These are phyloP conservation scores for Drosophila ezoana DNA, from an alignment of 2,888 invertebrate genomes.

Conservation along the genomic window DNA sequence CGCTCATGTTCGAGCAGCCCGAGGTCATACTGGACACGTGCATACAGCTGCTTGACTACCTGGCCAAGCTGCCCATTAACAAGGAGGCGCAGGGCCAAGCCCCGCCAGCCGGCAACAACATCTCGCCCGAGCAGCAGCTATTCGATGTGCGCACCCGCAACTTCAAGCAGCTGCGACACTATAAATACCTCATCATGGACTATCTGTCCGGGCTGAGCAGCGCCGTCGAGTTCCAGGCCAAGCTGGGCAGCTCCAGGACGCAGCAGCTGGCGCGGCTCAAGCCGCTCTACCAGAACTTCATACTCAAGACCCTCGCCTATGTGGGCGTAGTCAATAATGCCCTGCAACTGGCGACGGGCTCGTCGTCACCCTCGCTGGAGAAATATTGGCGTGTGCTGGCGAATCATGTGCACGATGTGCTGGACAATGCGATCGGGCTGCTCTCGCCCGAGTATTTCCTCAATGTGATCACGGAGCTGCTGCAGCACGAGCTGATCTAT, in stretches of 20 bases:
- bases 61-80: slow-evolving; percentile 89
- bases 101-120: background rate
- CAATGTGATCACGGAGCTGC: slow-evolving; percentile 90
- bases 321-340: slow-evolving; percentile 89
- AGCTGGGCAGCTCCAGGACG: slow-evolving; percentile 87
- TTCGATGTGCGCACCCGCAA: slow-evolving; percentile 89
- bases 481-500: slow-evolving; percentile 89
- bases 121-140: slow-evolving; percentile 80
- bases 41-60: slow-evolving; percentile 88
- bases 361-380: slow-evolving; percentile 85
- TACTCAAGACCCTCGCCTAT: slow-evolving; percentile 89
- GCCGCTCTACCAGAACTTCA: slow-evolving; percentile 88
- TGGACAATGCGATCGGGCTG: slow-evolving; percentile 92
- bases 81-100: slow-evolving; percentile 81
- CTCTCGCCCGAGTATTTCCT: slow-evolving; percentile 93
- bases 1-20: slow-evolving; percentile 88
- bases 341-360: slow-evolving; percentile 85
- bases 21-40: slow-evolving; percentile 88
- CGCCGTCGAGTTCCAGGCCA: slow-evolving; percentile 89
- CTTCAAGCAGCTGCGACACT: slow-evolving; percentile 91
- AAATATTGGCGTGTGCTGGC: slow-evolving; percentile 94
- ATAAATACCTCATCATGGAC: slow-evolving; percentile 91
- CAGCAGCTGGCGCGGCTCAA: slow-evolving; percentile 87
- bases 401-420: slow-evolving; percentile 91
- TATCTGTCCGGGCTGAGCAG: slow-evolving; percentile 90